Evolutionary conservation across 2,888 invertebrate species (phyloP).

Genomic region (Zygothrica quintamaculata): DNA sequence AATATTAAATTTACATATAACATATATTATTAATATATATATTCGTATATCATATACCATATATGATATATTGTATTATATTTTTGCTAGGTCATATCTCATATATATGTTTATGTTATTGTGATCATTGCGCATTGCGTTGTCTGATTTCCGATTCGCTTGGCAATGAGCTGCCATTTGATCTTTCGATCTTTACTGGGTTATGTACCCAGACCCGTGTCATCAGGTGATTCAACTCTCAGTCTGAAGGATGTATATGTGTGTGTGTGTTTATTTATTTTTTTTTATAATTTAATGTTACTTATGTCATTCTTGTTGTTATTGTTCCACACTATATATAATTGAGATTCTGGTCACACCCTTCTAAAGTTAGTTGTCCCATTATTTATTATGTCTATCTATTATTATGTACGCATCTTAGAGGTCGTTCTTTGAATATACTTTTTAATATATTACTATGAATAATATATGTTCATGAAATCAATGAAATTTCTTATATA

Average conservation of each 20-base stretch:
- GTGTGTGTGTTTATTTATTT: too few species aligned
- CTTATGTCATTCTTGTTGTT: background rate
- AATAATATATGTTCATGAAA: too few species aligned
- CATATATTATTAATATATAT: constrained; percentile 23
- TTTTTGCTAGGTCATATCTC: constrained; percentile 43
- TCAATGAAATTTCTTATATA: too few species aligned
- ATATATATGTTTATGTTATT: too few species aligned
- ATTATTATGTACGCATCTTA: too few species aligned
- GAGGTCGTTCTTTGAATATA: background rate
- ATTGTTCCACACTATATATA: background rate
- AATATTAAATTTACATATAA: constrained; percentile 36
- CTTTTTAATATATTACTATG: background rate
- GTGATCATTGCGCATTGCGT: too few species aligned
- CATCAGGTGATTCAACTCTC: constrained; percentile 69
- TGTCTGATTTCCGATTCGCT: constrained; percentile 67
- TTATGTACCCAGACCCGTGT: constrained; percentile 31
- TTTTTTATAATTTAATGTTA: background rate
- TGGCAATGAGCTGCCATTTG: constrained; percentile 75
- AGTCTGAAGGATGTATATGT: constrained; percentile 75
- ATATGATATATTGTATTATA: constrained; percentile 10
- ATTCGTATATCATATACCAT: constrained; percentile 58
- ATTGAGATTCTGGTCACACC: constrained; percentile 53
- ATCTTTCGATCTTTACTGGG: constrained; percentile 65
- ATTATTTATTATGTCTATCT: too few species aligned
- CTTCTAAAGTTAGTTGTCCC: constrained; percentile 1